These are phyloP conservation scores for Odocoileus hemionus DNA, from an alignment of 2,113 vertebrate species.

Conservation along the genomic window DNA sequence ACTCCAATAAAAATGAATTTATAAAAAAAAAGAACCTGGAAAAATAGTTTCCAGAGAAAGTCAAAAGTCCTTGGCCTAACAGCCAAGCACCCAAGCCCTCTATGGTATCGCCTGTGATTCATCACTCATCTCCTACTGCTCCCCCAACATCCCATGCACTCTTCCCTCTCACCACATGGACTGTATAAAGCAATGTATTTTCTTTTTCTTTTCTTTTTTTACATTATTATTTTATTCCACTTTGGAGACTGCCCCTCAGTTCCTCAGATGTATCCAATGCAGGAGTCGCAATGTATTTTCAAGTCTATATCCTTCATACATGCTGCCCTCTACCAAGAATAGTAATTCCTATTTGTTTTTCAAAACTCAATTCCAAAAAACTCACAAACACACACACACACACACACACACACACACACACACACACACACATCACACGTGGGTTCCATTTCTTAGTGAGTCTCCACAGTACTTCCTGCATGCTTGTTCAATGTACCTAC, in stretches of 20 bases:
- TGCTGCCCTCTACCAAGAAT: not conserved
- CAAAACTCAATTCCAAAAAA: not conserved
- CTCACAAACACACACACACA: not conserved
- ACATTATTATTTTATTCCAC: no score
- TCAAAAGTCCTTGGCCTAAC: not conserved
- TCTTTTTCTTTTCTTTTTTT: not conserved
- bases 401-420: not conserved
- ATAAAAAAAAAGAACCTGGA: not conserved
- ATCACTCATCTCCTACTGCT: not conserved
- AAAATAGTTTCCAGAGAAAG: not conserved
- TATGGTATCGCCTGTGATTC: not conserved
- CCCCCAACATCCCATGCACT: not conserved
- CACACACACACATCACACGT: not conserved
- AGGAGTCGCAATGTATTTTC: not conserved
- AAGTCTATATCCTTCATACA: not conserved
- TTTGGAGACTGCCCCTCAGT: no score
- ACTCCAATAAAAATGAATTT: not conserved
- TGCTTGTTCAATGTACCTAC: not conserved
- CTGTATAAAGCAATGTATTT: not conserved
- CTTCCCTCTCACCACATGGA: not conserved
- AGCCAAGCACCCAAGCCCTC: not conserved
- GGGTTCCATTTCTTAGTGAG: not conserved
- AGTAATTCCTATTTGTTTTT: not conserved
- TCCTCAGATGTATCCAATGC: no score
- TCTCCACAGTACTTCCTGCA: not conserved